Evolutionary conservation across 2,797 vertebrate genomes (phyloP).

Genomic region (Hemitrygon akajei): DNA sequence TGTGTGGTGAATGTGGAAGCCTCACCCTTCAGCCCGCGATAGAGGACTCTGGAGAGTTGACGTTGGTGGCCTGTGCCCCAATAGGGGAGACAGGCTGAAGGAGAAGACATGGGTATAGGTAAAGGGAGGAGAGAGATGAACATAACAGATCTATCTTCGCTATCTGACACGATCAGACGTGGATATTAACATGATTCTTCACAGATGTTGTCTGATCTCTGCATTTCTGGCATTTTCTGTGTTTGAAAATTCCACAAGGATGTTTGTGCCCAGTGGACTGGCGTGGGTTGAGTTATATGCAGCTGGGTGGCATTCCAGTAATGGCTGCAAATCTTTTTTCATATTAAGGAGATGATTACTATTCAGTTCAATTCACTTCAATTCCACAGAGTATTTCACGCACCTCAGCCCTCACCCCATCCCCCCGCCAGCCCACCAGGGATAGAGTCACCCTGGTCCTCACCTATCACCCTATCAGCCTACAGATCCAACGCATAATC

Average conservation of each 20-base stretch:
- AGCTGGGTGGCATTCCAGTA: neutral
- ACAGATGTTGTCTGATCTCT: neutral
- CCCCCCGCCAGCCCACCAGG: too few species aligned
- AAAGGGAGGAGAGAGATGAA: neutral
- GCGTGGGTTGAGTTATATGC: neutral
- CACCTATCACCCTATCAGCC: too few species aligned
- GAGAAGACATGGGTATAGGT: neutral
- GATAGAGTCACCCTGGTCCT: too few species aligned
- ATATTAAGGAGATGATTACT: neutral
- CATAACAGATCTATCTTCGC: neutral
- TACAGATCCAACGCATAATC: too few species aligned
- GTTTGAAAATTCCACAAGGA: neutral
- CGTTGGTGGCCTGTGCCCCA: too few species aligned
- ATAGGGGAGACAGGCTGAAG: too few species aligned
- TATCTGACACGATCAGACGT: neutral
- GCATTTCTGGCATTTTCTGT: neutral
- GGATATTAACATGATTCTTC: neutral
- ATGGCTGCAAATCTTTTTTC: neutral
- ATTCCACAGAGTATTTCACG: too few species aligned
- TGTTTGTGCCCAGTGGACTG: neutral
- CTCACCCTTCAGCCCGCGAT: too few species aligned
- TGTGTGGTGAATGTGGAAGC: too few species aligned
- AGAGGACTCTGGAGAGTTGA: too few species aligned
- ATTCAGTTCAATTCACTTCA: too few species aligned
- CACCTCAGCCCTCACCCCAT: too few species aligned